Base-by-base conservation (phyloP, 2,888 invertebrate species). In the Scaptomyza reducta region DNA sequence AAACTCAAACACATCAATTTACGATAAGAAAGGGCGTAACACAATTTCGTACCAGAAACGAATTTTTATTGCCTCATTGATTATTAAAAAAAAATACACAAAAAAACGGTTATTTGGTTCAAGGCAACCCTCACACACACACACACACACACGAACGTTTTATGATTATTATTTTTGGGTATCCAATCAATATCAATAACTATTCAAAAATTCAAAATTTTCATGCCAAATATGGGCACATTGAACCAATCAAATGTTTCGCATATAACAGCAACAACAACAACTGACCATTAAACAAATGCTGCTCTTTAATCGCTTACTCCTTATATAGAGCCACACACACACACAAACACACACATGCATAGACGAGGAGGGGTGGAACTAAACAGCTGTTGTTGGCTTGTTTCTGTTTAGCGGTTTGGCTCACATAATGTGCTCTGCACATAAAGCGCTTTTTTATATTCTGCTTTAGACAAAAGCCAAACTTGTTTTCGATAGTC, bases 211-310 rank as follows among this genome's bases (percentile, higher is more conserved):
- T 57, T 42, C 49, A 66, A 51, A 67, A 61, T 41, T 47, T 47
- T 53, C 25, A 10, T 11, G 29, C 77, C 78, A 72, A 65, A 77
- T 71, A 77, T 77, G 78, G 78, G 46, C 64, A 63, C 68, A 74
- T 40, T 58, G 38, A 53, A 33, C 50, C 42, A 60, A 72, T 54
- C 53, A 29, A 57, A 57, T 67, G 47, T 41, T 25, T 38, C 42
- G 33, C 54, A 64, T 42, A 13, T n/a, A 35, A n/a, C 14, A 14
- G 14, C 14, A 16, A 35, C 31, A 33, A 14, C 44, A 45, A 46
- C 49, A 44, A 51, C 51, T 45, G 58, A 33, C 59, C 71, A 59
- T 72, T 62, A 64, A 59, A 58, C 45, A 51, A 51, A 51, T 10
- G 18, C 49, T 22, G 49, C 33, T 49, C 18, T 49, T 49, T 49